A percentile compares a stretch with the other conserved stretches of the same genome.
These are phyloP conservation scores for Eledona agricola DNA, from an alignment of 2,888 invertebrate genomes.

Conservation along the genomic window DNA sequence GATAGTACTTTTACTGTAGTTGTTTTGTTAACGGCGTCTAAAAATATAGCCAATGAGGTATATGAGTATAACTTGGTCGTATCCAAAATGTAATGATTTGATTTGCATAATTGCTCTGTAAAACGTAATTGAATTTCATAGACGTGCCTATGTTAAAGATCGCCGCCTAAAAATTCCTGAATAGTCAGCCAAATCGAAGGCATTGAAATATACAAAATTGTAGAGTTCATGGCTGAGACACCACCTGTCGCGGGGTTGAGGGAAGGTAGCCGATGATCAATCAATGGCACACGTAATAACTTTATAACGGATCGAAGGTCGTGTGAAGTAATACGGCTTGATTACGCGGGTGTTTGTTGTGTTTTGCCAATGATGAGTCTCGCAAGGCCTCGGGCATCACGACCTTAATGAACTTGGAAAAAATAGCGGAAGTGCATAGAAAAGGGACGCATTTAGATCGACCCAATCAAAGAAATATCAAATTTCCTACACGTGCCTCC, in stretches of 20 bases:
- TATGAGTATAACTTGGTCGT: too few relatives aligned
- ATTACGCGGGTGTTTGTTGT: conserved; percentile 41
- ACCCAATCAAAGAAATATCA: not conserved
- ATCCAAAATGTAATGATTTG: too few relatives aligned
- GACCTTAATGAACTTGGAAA: conserved; percentile 29
- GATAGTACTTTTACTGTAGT: too few relatives aligned
- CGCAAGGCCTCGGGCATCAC: conserved; percentile 34
- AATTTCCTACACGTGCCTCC: conserved; percentile 2
- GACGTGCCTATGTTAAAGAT: too few relatives aligned
- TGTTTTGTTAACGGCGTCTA: too few relatives aligned
- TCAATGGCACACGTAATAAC: conserved; percentile 45
- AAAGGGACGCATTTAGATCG: conserved; percentile 23
- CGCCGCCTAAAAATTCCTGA: too few relatives aligned
- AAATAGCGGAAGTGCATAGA: conserved; percentile 27
- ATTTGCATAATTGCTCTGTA: too few relatives aligned
- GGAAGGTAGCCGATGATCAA: conserved; percentile 37
- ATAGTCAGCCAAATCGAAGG: too few relatives aligned
- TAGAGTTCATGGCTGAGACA: too few relatives aligned
- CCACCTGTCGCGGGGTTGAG: conserved; percentile 6
- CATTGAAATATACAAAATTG: too few relatives aligned
- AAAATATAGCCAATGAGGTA: too few relatives aligned
- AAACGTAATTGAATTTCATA: too few relatives aligned
- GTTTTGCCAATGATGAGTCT: conserved; percentile 45
- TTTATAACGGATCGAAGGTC: conserved; percentile 52
- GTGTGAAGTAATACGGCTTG: conserved; percentile 49